Base-by-base conservation (phyloP, 2,888 invertebrate genomes). In the Strigamia maritima region DNA sequence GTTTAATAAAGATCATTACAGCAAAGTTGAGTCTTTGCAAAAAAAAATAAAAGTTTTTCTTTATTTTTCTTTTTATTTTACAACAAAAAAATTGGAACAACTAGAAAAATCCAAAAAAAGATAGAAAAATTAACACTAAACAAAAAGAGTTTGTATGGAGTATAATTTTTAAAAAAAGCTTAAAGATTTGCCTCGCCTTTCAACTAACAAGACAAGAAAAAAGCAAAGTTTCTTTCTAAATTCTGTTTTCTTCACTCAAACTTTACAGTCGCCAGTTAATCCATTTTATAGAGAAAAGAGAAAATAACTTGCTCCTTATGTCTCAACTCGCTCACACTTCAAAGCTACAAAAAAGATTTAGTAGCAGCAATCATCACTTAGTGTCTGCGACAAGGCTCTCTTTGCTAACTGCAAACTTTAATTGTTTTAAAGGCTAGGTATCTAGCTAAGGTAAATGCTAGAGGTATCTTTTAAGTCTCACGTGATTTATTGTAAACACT, bases 1-100 rank as follows among this genome's bases (percentile, higher is more conserved):
- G 70, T 70, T 70, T 70, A 70, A 70, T 70, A 70, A 70, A 70
- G 70, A 70, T 70, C 70, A 70, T 70, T 70, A 70, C 70, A 70
- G 70, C 70, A 70, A 65, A 70, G 26, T 70, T 70, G 70, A 6
- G 26, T 70, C 70, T 70, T 28, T 70, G 70, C 3, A 28, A 70
- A 26, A 70, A 10, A 3, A 28, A 54, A 54, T 54, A 19, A 54
- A 70, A 70, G 26, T 70, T 70, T 70, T 70, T 70, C 19, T n/a
- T 24, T 65, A n/a, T 65, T 65, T 65, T 3, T 24, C 22, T 16
- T 44, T 12, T 44, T 44, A n/a, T 35, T 1, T 44, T 44, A 19
- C 35, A 35, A 35, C 19, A 54, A 22, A 49, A 54, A 26, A 28
- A 28, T 26, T 14, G n/a, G n/a, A n/a, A 70, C 60, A 2, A 65